Percentiles rank a stretch among this genome's conserved stretches.
phyloP scores from a whole-genome alignment of 2,888 invertebrate species.

The Scaptomyza polygonia region DNA sequence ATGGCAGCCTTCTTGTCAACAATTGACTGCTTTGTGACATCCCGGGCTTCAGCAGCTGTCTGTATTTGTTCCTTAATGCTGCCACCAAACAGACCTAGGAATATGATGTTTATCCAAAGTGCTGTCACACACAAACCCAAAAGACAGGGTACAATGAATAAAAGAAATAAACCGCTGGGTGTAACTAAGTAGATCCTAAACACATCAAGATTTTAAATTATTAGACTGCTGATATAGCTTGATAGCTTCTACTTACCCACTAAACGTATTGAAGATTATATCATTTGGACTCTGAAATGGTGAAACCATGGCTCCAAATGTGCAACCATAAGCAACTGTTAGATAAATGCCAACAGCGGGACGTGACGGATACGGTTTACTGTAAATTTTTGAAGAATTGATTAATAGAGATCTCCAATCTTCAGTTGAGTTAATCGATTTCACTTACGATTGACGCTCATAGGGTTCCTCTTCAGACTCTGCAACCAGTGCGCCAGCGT shows the following conservation, averaged over 20 bases:
- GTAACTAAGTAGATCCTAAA: neutral
- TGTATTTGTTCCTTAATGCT: neutral
- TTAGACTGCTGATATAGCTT: too few species aligned
- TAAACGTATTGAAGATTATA: neutral
- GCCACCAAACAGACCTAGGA: conserved; percentile 42
- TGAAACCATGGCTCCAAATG: conserved; percentile 49
- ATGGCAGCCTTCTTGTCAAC: conserved; percentile 13
- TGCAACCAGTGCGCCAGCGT: conserved; percentile 23
- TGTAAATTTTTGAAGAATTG: conserved; percentile 2
- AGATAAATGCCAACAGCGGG: conserved; percentile 60
- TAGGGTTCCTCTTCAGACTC: conserved; percentile 47
- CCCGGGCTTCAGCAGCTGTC: neutral
- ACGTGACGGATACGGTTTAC: conserved; percentile 52
- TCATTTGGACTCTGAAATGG: conserved; percentile 57
- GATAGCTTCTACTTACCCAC: conserved; percentile 20
- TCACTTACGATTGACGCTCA: conserved; percentile 57
- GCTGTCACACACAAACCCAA: conserved; percentile 24
- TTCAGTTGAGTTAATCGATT: neutral
- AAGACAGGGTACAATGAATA: conserved; percentile 12
- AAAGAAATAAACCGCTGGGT: rapidly evolving
- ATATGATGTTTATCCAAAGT: conserved; percentile 55
- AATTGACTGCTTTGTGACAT: conserved; percentile 5
- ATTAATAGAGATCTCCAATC: neutral
- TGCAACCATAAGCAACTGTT: conserved; percentile 42
- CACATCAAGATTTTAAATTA: neutral